These are phyloP conservation scores for Neodon shergylaensis DNA, from an alignment of 2,113 vertebrate species.

Conservation along the genomic window DNA sequence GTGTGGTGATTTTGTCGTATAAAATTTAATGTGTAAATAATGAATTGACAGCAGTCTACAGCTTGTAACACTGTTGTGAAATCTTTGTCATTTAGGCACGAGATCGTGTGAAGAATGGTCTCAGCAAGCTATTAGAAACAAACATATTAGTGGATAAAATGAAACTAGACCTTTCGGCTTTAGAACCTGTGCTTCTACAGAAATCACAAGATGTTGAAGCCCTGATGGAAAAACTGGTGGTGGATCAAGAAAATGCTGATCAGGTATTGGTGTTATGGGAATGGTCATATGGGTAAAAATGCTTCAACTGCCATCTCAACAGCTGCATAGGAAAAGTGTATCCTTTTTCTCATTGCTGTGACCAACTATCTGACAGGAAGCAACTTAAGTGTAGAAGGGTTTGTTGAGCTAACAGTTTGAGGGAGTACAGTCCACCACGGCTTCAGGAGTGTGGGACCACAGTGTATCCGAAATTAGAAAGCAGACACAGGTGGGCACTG, in stretches of 20 bases:
- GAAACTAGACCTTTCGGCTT: constrained; percentile 91
- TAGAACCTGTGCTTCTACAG: constrained; percentile 89
- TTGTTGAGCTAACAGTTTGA: neutral
- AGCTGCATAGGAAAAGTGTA: neutral
- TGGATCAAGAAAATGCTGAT: constrained; percentile 90
- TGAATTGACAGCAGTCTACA: neutral
- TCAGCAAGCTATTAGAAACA: constrained; percentile 90
- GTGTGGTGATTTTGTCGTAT: neutral
- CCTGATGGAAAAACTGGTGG: constrained; percentile 88
- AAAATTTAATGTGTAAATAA: neutral
- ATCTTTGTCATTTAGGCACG: constrained; percentile 84
- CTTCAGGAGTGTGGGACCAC: neutral
- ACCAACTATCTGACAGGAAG: neutral
- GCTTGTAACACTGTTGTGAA: neutral
- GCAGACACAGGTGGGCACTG: neutral
- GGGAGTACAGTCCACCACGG: neutral
- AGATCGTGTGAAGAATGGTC: constrained; percentile 90
- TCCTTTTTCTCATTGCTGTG: neutral
- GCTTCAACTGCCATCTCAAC: neutral
- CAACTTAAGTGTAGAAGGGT: neutral
- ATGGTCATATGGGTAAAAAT: neutral
- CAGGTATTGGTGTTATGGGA: constrained; percentile 78
- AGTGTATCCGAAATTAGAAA: neutral
- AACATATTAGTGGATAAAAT: constrained; percentile 90
- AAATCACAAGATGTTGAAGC: constrained; percentile 90